A percentile compares a stretch with the other conserved stretches of the same genome.
Evolutionary conservation across 2,888 invertebrate genomes (phyloP).

Genomic region (Tineola bisselliella): DNA sequence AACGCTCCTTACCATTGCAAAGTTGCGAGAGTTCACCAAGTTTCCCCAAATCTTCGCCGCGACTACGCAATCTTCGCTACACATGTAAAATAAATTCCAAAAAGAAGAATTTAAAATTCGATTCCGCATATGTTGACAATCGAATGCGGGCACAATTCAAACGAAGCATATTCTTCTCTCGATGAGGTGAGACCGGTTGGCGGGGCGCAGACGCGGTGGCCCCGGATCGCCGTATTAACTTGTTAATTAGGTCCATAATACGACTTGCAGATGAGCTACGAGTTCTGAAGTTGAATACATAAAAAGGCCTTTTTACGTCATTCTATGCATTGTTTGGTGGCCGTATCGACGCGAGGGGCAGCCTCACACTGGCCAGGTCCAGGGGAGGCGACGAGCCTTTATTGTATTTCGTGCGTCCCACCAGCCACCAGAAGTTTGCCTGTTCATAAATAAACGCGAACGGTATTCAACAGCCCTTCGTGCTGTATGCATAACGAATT

Average conservation of each 20-base stretch:
- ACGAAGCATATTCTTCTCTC: constrained; percentile 14
- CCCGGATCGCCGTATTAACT: constrained; percentile 87
- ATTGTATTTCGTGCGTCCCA: constrained; percentile 59
- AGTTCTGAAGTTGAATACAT: constrained; percentile 74
- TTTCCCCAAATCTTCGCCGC: constrained; percentile 16
- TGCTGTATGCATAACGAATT: constrained; percentile 71
- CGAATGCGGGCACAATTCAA: constrained; percentile 15
- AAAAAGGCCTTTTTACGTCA: constrained; percentile 75
- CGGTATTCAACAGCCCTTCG: constrained; percentile 71
- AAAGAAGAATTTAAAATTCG: constrained; percentile 27
- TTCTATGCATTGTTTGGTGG: constrained; percentile 48
- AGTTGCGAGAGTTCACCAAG: constrained; percentile 45
- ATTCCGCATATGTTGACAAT: constrained; percentile 17
- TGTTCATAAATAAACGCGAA: constrained; percentile 71
- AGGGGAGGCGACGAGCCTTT: constrained; percentile 55
- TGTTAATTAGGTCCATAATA: constrained; percentile 91
- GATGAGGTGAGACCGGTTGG: constrained; percentile 6
- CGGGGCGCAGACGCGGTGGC: constrained; percentile 64
- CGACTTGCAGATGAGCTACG: constrained; percentile 87
- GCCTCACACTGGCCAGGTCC: constrained; percentile 23
- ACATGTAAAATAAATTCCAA: constrained; percentile 28
- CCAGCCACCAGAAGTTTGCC: constrained; percentile 68
- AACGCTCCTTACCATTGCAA: constrained; percentile 66
- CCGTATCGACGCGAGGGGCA: constrained; percentile 25
- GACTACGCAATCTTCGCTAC: constrained; percentile 27